These are phyloP conservation scores for Merluccius polli DNA, from an alignment of 2,797 vertebrate genomes.

Conservation along the genomic window DNA sequence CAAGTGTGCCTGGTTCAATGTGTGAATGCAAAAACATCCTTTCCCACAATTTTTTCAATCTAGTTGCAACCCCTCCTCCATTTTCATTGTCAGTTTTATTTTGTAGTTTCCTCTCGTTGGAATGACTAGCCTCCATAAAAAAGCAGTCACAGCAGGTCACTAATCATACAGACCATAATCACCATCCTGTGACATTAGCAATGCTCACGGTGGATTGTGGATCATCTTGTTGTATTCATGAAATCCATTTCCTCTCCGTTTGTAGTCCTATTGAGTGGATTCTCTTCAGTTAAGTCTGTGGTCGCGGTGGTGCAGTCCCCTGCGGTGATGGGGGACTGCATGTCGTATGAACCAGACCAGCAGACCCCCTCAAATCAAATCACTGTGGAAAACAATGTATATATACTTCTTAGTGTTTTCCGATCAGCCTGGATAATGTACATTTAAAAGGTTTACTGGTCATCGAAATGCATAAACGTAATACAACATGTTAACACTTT, in stretches of 20 bases:
- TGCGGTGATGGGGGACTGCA: conserved; percentile 49
- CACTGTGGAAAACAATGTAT: conserved; percentile 21
- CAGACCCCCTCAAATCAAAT: conserved; percentile 31
- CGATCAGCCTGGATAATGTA: background rate
- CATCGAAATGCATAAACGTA: background rate
- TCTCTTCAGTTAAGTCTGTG: conserved; percentile 49
- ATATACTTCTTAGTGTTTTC: background rate
- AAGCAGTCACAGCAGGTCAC: conserved; percentile 8
- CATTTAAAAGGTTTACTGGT: background rate
- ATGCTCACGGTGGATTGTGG: conserved; percentile 28
- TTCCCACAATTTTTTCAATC: conserved; percentile 24
- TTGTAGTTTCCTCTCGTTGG: background rate
- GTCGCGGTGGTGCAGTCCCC: too few species aligned
- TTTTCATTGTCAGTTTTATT: conserved; percentile 25
- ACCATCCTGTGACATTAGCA: conserved; percentile 19
- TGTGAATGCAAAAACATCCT: conserved; percentile 30
- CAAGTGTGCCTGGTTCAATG: conserved; percentile 34
- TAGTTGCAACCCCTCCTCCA: conserved; percentile 14
- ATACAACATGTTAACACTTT: background rate
- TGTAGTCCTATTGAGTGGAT: conserved; percentile 40
- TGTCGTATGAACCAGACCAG: conserved; percentile 51
- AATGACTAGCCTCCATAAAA: background rate
- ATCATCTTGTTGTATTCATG: conserved; percentile 26
- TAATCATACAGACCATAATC: conserved; percentile 6
- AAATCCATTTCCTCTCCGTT: conserved; percentile 17